Base-by-base conservation (phyloP, 2,797 vertebrate species). In the Xenopus petersii region DNA sequence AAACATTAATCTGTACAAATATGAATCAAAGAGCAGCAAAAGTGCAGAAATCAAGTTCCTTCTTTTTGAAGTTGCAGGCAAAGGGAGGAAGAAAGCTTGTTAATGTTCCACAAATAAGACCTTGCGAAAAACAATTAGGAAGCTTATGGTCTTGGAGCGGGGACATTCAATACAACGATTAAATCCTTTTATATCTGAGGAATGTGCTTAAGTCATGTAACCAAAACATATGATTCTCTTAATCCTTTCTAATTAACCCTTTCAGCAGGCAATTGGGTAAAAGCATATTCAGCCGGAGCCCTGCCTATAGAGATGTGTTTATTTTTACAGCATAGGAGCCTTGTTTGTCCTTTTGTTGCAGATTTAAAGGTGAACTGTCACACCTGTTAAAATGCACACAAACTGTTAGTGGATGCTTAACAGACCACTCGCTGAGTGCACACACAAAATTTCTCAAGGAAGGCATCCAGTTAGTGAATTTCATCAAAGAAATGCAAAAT, bases 171-270 rank as follows among this genome's bases (percentile, higher is more conserved):
- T 71, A 66, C 61, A 75, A 64, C 54, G 61, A 70, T 65, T 70
- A 70, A 66, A 71, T 71, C 75, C 70, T 71, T 76, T 76, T 67
- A 71, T 66, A 68, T 67, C 26, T 67, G 9, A 76, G 75, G 75
- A 76, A 76, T 76, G 75, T 76, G 68, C 62, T 70, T 76, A 75
- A 67, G 75, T 71, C 68, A 76, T 46, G 68, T 66, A 64, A 64
- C 62, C 33, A 60, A 76, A 76, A 76, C 75, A 76, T 71, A 51
- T 61, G 66, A 46, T 56, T 64, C 30, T 26, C 60, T 48, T 75
- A 75, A 75, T 75, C 60, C 73, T 30, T 42, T 64, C 73, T n/a
- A 4, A 5, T 69, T 70, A 75, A 75, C 73, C 60, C 73, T 26
- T 64, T n/a, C 21, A 56, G 51, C 33, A 47, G 26, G 26, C 66